Evolutionary conservation across 2,113 vertebrate genomes (phyloP).

Genomic region (Limanda limanda): DNA sequence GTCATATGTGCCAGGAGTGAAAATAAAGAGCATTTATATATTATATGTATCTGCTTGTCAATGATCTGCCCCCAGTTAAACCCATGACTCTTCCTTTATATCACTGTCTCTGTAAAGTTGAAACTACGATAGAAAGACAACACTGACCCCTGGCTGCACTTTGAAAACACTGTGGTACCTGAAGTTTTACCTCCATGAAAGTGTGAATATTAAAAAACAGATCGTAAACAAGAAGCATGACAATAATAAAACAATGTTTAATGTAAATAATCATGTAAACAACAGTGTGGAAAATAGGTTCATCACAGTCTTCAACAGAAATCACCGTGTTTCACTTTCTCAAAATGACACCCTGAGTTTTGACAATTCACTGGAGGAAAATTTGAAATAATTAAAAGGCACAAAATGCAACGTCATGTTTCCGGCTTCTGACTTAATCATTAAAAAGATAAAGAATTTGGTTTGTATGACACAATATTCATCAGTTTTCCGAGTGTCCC

Average conservation of each 20-base stretch:
- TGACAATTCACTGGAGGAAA: neutral
- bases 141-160: slow-evolving; percentile 38
- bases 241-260: neutral
- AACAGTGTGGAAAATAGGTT: slow-evolving; percentile 17
- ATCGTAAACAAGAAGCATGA: neutral
- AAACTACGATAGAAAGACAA: neutral
- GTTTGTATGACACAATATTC: too few relatives aligned
- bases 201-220: neutral
- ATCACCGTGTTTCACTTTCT: neutral
- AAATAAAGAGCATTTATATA: neutral
- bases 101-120: neutral
- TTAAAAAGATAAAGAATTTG: too few relatives aligned
- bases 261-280: slow-evolving; percentile 43
- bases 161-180: neutral
- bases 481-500: neutral
- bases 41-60: neutral
- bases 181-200: too few relatives aligned
- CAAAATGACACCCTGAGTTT: neutral
- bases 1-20: neutral
- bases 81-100: neutral
- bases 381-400: neutral
- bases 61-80: neutral
- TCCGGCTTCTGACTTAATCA: neutral
- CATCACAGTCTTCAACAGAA: neutral
- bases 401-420: slow-evolving; percentile 11